Evolutionary conservation across 2,113 vertebrate species (phyloP).

Genomic region (Caranx ignobilis): DNA sequence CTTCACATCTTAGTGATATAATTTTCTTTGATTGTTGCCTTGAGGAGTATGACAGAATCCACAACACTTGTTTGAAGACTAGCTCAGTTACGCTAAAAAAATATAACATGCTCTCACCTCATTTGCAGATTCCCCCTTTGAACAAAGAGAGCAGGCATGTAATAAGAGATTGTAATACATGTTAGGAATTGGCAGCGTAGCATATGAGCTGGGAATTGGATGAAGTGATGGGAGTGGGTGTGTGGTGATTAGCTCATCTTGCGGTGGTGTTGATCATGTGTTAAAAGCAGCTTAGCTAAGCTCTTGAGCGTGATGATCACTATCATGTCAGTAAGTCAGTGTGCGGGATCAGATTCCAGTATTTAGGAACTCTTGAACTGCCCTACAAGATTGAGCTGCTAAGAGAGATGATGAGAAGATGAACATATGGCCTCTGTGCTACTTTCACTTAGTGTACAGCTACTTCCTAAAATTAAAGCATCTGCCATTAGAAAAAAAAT

Average conservation of each 20-base stretch:
- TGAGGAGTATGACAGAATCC: slow-evolving; percentile 11
- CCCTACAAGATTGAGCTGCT: slow-evolving; percentile 32
- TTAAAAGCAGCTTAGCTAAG: slow-evolving; percentile 68
- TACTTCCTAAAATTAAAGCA: slow-evolving; percentile 18
- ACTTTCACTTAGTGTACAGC: slow-evolving; percentile 7
- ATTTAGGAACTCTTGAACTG: slow-evolving; percentile 51
- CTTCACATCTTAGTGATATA: slow-evolving; percentile 19
- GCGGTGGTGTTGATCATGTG: slow-evolving; percentile 56
- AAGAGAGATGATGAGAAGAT: slow-evolving; percentile 25
- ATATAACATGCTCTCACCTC: slow-evolving; percentile 2
- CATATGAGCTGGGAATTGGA: slow-evolving; percentile 39
- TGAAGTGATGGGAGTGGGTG: slow-evolving; percentile 49
- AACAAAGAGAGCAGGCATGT: neutral
- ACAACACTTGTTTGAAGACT: slow-evolving; percentile 16
- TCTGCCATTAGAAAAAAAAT: slow-evolving; percentile 14
- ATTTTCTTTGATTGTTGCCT: slow-evolving; percentile 37
- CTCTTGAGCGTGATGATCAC: slow-evolving; percentile 62
- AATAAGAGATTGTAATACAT: slow-evolving; percentile 13
- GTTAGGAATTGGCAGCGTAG: slow-evolving; percentile 41
- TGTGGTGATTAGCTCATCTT: slow-evolving; percentile 47
- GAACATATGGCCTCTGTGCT: slow-evolving; percentile 20
- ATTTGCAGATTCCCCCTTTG: slow-evolving; percentile 12
- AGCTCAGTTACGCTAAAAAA: slow-evolving; percentile 30
- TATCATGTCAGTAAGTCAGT: slow-evolving; percentile 33
- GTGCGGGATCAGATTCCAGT: slow-evolving; percentile 56